Conservation (phyloP, 2,797 vertebrate species). For the Oceanodroma leucorhoa region DNA sequence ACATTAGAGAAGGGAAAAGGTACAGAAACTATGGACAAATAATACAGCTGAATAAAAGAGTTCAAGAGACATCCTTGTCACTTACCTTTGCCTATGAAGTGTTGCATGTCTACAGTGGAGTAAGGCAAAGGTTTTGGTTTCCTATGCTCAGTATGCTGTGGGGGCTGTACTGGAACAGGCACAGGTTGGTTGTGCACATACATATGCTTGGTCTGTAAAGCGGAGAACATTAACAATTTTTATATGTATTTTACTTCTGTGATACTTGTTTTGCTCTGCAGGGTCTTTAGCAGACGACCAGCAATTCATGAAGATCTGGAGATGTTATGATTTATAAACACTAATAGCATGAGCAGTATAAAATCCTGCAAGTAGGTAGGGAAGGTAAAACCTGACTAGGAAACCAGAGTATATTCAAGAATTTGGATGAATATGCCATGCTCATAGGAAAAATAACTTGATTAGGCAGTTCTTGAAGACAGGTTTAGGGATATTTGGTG, state of each 20-base stretch:
- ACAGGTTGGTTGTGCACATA: background rate
- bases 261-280: background rate
- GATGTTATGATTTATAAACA: background rate
- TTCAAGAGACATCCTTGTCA: background rate
- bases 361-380: background rate
- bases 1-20: background rate
- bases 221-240: background rate
- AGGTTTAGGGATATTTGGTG: background rate
- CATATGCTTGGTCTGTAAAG: background rate
- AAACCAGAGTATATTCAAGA: background rate
- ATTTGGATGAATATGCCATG: background rate
- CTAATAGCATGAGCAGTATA: background rate
- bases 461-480: background rate
- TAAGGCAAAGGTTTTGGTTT: background rate
- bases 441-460: background rate
- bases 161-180: background rate
- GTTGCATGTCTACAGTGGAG: background rate
- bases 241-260: background rate
- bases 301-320: background rate
- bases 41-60: background rate
- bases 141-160: fast-evolving
- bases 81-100: background rate
- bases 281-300: background rate
- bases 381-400: background rate
- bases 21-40: background rate